Evolutionary conservation across 1,140 invertebrate species (phyloP).

Genomic region (Metopolophium dirhodum): DNA sequence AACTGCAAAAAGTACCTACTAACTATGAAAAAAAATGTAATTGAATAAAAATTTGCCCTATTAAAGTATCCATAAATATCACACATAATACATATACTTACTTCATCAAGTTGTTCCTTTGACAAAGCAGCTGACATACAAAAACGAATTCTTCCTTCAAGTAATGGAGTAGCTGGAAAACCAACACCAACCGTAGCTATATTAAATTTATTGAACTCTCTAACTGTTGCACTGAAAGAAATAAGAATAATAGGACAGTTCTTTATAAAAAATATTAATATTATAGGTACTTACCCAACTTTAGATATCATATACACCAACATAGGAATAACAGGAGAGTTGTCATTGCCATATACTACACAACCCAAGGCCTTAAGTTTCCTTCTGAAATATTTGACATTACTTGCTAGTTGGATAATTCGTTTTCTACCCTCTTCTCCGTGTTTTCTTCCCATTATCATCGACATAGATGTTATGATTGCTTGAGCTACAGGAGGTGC

Average conservation of each 20-base stretch:
- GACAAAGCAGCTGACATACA: slow-evolving; percentile 96
- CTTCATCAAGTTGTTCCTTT: slow-evolving; percentile 93
- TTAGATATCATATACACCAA: slow-evolving; percentile 93
- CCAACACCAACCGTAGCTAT: slow-evolving; percentile 96
- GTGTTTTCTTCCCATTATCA: slow-evolving; percentile 87
- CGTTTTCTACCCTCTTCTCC: slow-evolving; percentile 75
- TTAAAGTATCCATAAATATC: neutral
- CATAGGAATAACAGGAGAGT: slow-evolving; percentile 96
- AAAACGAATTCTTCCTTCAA: slow-evolving; percentile 91
- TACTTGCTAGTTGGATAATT: slow-evolving; percentile 79
- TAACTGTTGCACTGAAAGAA: slow-evolving; percentile 77
- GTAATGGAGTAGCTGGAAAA: slow-evolving; percentile 97
- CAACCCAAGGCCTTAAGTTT: slow-evolving; percentile 90
- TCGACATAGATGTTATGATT: slow-evolving; percentile 86
- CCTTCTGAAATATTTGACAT: slow-evolving; percentile 86
- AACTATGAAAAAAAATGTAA: neutral
- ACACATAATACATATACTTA: slow-evolving; percentile 62
- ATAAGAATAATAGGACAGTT: neutral
- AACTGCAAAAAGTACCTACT: neutral
- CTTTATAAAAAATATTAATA: neutral
- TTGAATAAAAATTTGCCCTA: neutral
- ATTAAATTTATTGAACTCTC: slow-evolving; percentile 79
- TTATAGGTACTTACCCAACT: slow-evolving; percentile 67
- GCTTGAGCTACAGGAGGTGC: slow-evolving; percentile 89
- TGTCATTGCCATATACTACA: slow-evolving; percentile 94